Conservation (phyloP, 2,888 invertebrate genomes). For the Tipula vernalis region DNA sequence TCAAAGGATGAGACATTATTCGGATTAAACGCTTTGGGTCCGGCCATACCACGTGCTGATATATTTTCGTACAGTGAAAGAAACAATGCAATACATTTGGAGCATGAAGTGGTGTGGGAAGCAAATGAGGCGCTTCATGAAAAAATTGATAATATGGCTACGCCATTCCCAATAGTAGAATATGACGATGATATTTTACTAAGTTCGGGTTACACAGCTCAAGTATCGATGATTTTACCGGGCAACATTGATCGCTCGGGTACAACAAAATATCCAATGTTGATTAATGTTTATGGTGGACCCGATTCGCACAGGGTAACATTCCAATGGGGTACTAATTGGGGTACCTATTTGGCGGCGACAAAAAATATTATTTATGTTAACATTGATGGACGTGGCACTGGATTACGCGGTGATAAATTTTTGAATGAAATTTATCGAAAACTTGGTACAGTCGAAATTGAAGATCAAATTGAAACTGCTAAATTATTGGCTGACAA, state of each 20-base stretch:
- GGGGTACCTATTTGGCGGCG: conserved; percentile 77
- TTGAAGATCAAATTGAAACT: conserved; percentile 42
- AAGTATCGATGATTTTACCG: conserved; percentile 63
- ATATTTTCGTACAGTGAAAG: conserved; percentile 27
- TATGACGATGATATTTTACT: conserved; percentile 49
- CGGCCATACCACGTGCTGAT: conserved; percentile 61
- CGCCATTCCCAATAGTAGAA: conserved; percentile 42
- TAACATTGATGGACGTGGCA: conserved; percentile 59
- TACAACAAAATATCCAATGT: conserved; percentile 59
- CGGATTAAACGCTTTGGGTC: conserved; percentile 70
- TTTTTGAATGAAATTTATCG: conserved; percentile 65
- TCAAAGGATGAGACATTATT: conserved; percentile 54
- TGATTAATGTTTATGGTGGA: conserved; percentile 84
- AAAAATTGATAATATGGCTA: conserved; percentile 30
- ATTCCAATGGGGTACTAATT: conserved; percentile 68
- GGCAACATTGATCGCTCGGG: conserved; percentile 53
- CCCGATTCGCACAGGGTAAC: conserved; percentile 77
- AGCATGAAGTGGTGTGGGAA: conserved; percentile 46
- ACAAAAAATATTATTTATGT: conserved; percentile 77
- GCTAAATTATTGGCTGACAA: conserved; percentile 36
- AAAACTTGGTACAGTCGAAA: conserved; percentile 59
- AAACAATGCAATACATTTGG: background rate
- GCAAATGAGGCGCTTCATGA: conserved; percentile 42
- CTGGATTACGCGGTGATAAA: too few relatives aligned
- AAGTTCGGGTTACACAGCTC: conserved; percentile 49